A percentile compares a stretch with the other conserved stretches of the same genome.
Evolutionary conservation across 2,888 invertebrate genomes (phyloP).

Genomic region (Ctena decussata): DNA sequence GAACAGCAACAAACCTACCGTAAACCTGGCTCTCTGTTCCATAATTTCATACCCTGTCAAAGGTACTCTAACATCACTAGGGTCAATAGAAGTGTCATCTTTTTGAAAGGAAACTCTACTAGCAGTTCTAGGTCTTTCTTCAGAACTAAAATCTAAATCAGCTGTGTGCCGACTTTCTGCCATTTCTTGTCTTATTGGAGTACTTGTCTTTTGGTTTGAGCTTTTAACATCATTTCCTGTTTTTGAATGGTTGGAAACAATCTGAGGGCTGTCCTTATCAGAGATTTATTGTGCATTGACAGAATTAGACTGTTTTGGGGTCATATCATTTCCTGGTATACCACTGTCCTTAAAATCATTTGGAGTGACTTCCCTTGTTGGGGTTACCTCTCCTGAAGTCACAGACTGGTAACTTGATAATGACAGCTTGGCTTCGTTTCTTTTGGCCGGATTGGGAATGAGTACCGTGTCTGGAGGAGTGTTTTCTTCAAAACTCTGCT

Average conservation of each 20-base stretch:
- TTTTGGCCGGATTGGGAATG: not conserved
- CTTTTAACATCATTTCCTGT: too few relatives aligned
- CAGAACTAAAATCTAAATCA: not conserved
- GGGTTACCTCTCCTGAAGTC: constrained; percentile 46
- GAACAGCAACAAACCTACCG: too few relatives aligned
- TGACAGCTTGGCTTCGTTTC: constrained; percentile 47
- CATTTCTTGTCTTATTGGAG: constrained; percentile 30
- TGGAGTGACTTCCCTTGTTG: too few relatives aligned
- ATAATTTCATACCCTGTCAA: constrained; percentile 96
- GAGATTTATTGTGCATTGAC: not conserved
- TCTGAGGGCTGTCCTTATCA: not conserved
- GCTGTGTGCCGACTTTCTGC: not conserved
- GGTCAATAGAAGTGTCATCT: constrained; percentile 27
- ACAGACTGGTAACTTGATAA: constrained; percentile 53
- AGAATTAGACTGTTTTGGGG: too few relatives aligned
- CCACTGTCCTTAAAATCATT: not conserved
- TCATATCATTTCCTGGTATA: not conserved
- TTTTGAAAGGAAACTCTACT: not conserved
- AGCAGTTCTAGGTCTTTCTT: not conserved
- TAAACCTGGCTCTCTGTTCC: constrained; percentile 95
- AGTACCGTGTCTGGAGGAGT: not conserved
- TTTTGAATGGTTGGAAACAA: not conserved
- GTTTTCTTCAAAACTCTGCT: not conserved
- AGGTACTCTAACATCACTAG: constrained; percentile 87
- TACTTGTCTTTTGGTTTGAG: constrained; percentile 47